These are phyloP conservation scores for Trichogramma evanescens DNA, from an alignment of 2,888 invertebrate genomes.

Conservation along the genomic window DNA sequence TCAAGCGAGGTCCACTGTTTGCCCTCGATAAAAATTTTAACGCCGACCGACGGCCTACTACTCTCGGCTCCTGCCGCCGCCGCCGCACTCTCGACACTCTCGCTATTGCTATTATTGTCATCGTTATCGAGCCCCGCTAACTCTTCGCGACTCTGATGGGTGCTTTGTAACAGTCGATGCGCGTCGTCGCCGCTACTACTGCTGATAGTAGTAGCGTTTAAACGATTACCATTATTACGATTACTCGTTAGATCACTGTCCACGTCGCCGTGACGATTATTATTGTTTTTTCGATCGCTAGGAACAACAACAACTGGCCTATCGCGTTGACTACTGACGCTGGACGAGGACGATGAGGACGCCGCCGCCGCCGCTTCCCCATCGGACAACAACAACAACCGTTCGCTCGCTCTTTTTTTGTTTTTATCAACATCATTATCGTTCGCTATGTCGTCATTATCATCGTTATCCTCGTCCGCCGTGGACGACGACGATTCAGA, in stretches of 20 bases:
- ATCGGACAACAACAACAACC: slow-evolving; percentile 1
- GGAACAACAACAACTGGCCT: slow-evolving; percentile 19
- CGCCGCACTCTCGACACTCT: not conserved
- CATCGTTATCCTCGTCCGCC: not conserved
- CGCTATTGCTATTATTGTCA: slow-evolving; percentile 8
- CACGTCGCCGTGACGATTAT: slow-evolving; percentile 13
- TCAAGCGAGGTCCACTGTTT: slow-evolving; percentile 11
- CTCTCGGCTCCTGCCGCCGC: slow-evolving; percentile 12
- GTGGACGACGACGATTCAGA: slow-evolving; percentile 1
- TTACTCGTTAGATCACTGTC: slow-evolving; percentile 10
- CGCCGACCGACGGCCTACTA: slow-evolving; percentile 8
- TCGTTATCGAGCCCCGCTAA: slow-evolving; percentile 19
- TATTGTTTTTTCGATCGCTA: slow-evolving; percentile 18
- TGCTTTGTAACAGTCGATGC: slow-evolving; percentile 15
- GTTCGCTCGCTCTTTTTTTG: not conserved
- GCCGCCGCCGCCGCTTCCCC: slow-evolving; percentile 21
- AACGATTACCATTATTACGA: slow-evolving; percentile 6
- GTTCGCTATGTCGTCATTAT: slow-evolving; percentile 4
- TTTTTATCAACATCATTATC: slow-evolving; percentile 17
- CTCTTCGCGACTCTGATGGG: slow-evolving; percentile 14
- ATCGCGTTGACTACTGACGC: slow-evolving; percentile 17
- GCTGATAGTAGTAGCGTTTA: not conserved
- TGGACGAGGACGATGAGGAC: slow-evolving; percentile 17
- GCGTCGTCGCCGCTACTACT: slow-evolving; percentile 2
- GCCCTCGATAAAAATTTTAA: slow-evolving; percentile 22